phyloP scores from a whole-genome alignment of 2,797 vertebrate genomes.

The Pantherophis alleghaniensis region DNA sequence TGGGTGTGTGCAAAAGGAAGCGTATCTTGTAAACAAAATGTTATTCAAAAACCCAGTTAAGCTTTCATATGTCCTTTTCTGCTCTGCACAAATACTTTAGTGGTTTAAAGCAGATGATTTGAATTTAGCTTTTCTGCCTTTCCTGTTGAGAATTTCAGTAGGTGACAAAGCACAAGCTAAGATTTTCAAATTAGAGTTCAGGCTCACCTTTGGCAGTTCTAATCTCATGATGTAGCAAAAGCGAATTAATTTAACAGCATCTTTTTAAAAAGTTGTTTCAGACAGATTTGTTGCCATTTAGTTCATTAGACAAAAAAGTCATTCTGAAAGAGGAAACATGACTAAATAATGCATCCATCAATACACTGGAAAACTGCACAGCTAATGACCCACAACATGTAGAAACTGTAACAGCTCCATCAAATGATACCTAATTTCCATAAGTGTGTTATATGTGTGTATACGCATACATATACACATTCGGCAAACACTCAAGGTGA shows the following conservation, averaged over 20 bases:
- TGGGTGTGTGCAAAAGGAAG: background rate
- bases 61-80: slow-evolving; percentile 23
- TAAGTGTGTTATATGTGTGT: slow-evolving; percentile 31
- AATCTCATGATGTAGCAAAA: slow-evolving; percentile 26
- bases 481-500: slow-evolving; percentile 44
- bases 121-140: slow-evolving; percentile 12
- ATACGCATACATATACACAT: slow-evolving; percentile 29
- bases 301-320: slow-evolving; percentile 45
- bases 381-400: slow-evolving; percentile 29
- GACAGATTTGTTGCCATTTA: slow-evolving; percentile 31
- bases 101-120: slow-evolving; percentile 24
- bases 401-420: slow-evolving; percentile 33
- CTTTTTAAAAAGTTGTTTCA: slow-evolving; percentile 37
- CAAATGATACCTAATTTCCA: slow-evolving; percentile 35
- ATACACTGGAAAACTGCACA: slow-evolving; percentile 48
- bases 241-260: slow-evolving; percentile 41
- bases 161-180: slow-evolving; percentile 11
- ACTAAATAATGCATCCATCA: slow-evolving; percentile 51
- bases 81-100: slow-evolving; percentile 11
- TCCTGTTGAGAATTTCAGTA: slow-evolving; percentile 35
- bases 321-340: slow-evolving; percentile 35
- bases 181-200: slow-evolving; percentile 20
- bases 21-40: background rate
- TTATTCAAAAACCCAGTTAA: background rate
- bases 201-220: slow-evolving; percentile 13